Evolutionary conservation across 2,888 invertebrate species (phyloP).

Genomic region (Caenorhabditis panamensis): DNA sequence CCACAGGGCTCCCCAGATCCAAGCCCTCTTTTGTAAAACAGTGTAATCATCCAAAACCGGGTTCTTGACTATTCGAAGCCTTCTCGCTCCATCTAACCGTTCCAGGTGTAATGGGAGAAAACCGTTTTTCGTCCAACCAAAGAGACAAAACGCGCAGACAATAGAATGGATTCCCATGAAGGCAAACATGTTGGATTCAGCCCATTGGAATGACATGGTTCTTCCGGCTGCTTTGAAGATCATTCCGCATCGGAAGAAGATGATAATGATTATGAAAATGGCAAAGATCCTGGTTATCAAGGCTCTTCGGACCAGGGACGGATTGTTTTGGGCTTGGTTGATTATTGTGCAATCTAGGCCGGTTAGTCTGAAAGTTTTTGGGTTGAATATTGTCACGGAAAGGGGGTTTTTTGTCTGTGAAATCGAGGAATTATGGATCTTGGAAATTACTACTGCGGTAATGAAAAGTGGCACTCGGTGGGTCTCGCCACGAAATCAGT

Average conservation of each 20-base stretch:
- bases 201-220: conserved; percentile 30
- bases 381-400: too few relatives aligned
- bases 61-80: conserved; percentile 17
- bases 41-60: conserved; percentile 10
- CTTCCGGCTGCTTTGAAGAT: conserved; percentile 24
- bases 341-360: conserved; percentile 31
- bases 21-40: conserved; percentile 15
- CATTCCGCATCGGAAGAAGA: conserved; percentile 40
- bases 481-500: too few relatives aligned
- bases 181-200: conserved; percentile 42
- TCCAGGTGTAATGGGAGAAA: conserved; percentile 13
- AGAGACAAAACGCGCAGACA: conserved; percentile 27
- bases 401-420: too few relatives aligned
- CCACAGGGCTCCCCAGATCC: conserved; percentile 32
- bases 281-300: conserved; percentile 24
- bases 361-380: conserved; percentile 34
- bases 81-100: conserved; percentile 10
- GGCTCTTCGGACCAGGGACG: not conserved
- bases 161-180: conserved; percentile 37
- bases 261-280: conserved; percentile 4
- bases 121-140: conserved; percentile 37
- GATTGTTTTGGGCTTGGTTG: conserved; percentile 12
- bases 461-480: too few relatives aligned
- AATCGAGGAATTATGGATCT: too few relatives aligned
- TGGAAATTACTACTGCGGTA: too few relatives aligned